phyloP scores from a whole-genome alignment of 2,888 invertebrate species.

The Ischnura elegans region DNA sequence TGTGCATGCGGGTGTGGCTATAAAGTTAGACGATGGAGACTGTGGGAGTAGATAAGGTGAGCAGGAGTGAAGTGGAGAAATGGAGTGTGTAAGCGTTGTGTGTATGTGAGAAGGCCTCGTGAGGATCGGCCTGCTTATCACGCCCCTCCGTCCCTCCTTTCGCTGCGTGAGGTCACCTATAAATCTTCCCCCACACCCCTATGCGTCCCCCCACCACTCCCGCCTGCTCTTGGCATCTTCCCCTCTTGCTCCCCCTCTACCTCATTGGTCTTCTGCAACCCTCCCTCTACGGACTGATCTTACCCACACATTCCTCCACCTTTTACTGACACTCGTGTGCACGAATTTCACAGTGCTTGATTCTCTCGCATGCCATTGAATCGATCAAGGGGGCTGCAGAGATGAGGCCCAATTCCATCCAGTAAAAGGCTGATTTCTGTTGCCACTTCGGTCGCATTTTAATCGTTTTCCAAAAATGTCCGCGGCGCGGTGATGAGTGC shows the following conservation, averaged over 20 bases:
- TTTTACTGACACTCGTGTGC: too few species aligned
- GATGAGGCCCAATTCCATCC: too few species aligned
- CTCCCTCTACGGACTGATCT: neutral
- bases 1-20: neutral
- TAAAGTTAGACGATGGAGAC: neutral
- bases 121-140: neutral
- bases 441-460: too few species aligned
- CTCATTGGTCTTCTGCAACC: neutral
- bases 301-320: slow-evolving; percentile 47
- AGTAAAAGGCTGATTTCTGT: too few species aligned
- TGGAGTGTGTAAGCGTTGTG: neutral
- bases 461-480: too few species aligned
- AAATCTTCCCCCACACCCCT: slow-evolving; percentile 32
- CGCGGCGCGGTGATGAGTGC: too few species aligned
- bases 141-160: neutral
- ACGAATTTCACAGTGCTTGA: too few species aligned
- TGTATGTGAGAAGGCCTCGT: neutral
- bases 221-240: neutral
- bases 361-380: too few species aligned
- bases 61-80: neutral
- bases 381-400: too few species aligned
- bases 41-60: neutral
- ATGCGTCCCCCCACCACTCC: neutral
- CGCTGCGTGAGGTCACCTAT: slow-evolving; percentile 53
- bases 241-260: neutral